phyloP scores from a whole-genome alignment of 1,140 invertebrate species.

The Parasteatoda tepidariorum region DNA sequence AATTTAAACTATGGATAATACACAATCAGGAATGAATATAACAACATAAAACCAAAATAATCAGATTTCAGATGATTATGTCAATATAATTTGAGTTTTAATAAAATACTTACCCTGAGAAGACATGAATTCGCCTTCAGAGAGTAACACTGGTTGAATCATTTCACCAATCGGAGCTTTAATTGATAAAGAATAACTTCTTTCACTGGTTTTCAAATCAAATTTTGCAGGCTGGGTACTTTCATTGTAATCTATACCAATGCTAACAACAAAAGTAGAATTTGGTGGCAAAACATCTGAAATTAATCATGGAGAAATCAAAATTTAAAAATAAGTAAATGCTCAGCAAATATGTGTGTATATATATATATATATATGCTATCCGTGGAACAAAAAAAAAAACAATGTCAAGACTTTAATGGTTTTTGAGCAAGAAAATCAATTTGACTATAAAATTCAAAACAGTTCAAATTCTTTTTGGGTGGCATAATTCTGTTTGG shows the following conservation, averaged over 20 bases:
- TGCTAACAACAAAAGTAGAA: conserved; percentile 69
- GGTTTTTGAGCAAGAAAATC: background rate
- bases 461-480: background rate
- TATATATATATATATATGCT: too few species aligned
- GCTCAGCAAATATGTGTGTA: background rate
- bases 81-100: too few species aligned
- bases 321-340: conserved; percentile 1
- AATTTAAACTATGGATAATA: too few species aligned
- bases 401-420: too few species aligned
- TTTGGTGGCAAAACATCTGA: conserved; percentile 72
- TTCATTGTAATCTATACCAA: conserved; percentile 95
- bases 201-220: conserved; percentile 77
- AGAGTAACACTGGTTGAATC: conserved; percentile 83
- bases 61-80: too few species aligned
- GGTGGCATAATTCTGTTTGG: background rate
- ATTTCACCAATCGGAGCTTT: conserved; percentile 90
- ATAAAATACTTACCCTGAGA: conserved; percentile 81
- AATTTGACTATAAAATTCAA: background rate
- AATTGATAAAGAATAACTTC: conserved; percentile 76
- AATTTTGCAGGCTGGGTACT: conserved; percentile 88
- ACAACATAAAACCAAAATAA: too few species aligned
- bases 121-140: conserved; percentile 78
- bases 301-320: conserved; percentile 38
- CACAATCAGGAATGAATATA: too few species aligned
- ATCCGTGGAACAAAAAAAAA: too few species aligned